Base-by-base conservation (phyloP, 1,140 invertebrate genomes). In the Lordiphosa collinella region DNA sequence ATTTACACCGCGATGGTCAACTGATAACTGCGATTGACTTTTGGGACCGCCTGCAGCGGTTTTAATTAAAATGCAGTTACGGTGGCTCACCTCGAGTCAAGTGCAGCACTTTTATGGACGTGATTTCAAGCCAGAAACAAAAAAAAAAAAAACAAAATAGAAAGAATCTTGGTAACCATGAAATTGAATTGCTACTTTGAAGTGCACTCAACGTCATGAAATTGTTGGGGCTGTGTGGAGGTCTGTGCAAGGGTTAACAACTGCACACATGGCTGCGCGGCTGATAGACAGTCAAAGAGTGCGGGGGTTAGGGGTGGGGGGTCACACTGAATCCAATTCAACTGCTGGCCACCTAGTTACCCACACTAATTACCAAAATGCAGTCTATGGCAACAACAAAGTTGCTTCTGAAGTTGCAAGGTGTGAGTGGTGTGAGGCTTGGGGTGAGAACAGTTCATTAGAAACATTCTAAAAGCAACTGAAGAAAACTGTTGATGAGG, bases 111-210 rank as follows among this genome's bases (percentile, higher is more conserved):
- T 66, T 70, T 65, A 69, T 65, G 55, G 35, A 61, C 11, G 50
- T 69, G 66, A 69, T 69, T 69, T 69, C 10, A n/a, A 11, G 32
- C 7, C 44, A 35, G 2, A 32, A 34, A 10, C 16, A 35, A 7
- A 44, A 6, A 47, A 36, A 12, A 29, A 18, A 29, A 5, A 61
- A 51, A 44, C 44, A 43, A 34, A 51, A 35, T 40, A 22, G 50
- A 35, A 47, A 22, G 50, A 65, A 64, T 64, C 50, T 69, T 73
- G 56, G 56, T 70, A 73, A 61, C 66, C 70, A 70, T 73, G 66
- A 73, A 73, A 73, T 73, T 73, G 70, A 73, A 73, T 73, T 73
- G 70, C 66, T 70, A 73, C 70, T 73, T 73, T 73, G 70, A 73
- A 70, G 70, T 73, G 70, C 70, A 73, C 66, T 73, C 70, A 66